Base-by-base conservation (phyloP, 2,888 invertebrate species). In the Drosophila stalkeri region DNA sequence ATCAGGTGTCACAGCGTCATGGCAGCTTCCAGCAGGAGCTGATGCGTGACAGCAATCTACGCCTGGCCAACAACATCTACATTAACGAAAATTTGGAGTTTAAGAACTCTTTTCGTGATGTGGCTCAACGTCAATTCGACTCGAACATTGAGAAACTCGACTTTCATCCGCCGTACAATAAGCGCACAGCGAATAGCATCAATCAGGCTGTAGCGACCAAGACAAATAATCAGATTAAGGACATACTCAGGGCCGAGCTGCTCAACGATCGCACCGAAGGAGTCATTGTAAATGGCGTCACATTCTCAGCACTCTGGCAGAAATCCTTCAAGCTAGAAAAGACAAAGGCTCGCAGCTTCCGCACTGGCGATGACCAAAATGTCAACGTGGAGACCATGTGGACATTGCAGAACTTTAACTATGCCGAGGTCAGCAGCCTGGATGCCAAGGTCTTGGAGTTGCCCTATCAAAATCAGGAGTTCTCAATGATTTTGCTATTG, bases 171-270 rank as follows among this genome's bases (percentile, higher is more conserved):
- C 87, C 75, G 0, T 86, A 94, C 55, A 93, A 94, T n/a, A 92
- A 91, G 35, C 93, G 92, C 52, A 94, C 95, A 3, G 94, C 94
- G 1, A 91, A 93, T 1, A 92, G 91, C 1, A 97, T 99, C 62
- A 99, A 98, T 91, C 89, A 93, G 51, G 98, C 97, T 96, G 97
- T 96, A 61, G 95, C 96, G 89, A 92, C 94, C 6, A 95, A 97
- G 91, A 99, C 99, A 0, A 95, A 96, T 61, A 93, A 96, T 14
- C 97, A 96, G 92, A 98, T 99, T 71, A 95, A 95, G 79, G 94
- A 97, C 81, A 94, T 99, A 18, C 93, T 99, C 54, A 91, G 94
- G 2, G 33, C 95, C 1, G 95, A 94, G 31, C 77, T 89, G 59
- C 77, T 91, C 35, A 82, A 91, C 49, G 92, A 91, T 78, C 90